Evolutionary conservation across 2,888 invertebrate genomes (phyloP).

Genomic region (Epiperipatus broadwayi): DNA sequence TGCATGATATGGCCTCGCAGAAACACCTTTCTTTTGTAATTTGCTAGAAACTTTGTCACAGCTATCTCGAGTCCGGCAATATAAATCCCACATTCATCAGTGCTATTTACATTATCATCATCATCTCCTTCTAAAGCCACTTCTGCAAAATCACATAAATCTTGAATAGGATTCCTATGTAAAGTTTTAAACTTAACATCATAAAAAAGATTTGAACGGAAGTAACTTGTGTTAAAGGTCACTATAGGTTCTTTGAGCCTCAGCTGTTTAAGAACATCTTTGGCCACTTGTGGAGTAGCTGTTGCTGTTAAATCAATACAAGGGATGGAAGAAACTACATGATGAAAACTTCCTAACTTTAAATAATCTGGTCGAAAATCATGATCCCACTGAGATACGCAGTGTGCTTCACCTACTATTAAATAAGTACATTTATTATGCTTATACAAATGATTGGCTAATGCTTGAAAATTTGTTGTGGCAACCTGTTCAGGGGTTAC

Average conservation of each 20-base stretch:
- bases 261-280: conserved; percentile 59
- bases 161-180: conserved; percentile 59
- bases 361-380: conserved; percentile 90
- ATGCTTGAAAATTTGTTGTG: conserved; percentile 48
- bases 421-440: conserved; percentile 64
- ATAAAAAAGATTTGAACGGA: conserved; percentile 78
- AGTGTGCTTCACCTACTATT: conserved; percentile 92
- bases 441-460: conserved; percentile 38
- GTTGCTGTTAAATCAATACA: conserved; percentile 92
- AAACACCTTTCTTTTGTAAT: conserved; percentile 52
- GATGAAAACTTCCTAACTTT: conserved; percentile 52
- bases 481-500: conserved; percentile 92
- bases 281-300: conserved; percentile 57
- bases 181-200: conserved; percentile 76
- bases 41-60: conserved; percentile 63
- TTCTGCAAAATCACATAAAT: conserved; percentile 52
- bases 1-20: conserved; percentile 70
- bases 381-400: conserved; percentile 97
- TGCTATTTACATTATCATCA: too few species aligned
- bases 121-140: too few species aligned
- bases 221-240: conserved; percentile 65
- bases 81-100: too few species aligned
- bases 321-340: conserved; percentile 44
- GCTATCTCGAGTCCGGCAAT: conserved; percentile 78
- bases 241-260: conserved; percentile 44